Percentiles rank a stretch among this genome's conserved stretches.
These are phyloP conservation scores for Megamerina dolium DNA, from an alignment of 2,888 invertebrate species.

Conservation along the genomic window DNA sequence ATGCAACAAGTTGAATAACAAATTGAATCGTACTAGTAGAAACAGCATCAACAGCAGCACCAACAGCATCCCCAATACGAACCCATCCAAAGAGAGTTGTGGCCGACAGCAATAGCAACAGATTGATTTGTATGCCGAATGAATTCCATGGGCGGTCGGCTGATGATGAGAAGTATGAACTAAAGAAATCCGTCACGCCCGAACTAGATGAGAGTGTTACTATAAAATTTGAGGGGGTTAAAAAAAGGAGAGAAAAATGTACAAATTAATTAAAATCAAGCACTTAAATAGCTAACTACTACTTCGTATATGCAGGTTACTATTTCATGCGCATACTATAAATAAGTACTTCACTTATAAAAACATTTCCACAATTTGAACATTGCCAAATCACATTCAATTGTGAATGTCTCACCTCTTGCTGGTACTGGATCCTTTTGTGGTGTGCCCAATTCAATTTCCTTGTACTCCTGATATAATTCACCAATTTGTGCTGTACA, in stretches of 20 bases:
- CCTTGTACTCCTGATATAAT: slow-evolving; percentile 63
- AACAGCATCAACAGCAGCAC: neutral
- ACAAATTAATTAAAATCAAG: neutral
- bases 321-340: no score
- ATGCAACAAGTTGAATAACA: neutral
- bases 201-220: slow-evolving; percentile 45
- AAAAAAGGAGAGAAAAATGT: slow-evolving; percentile 4
- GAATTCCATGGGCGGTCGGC: slow-evolving; percentile 16
- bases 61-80: slow-evolving; percentile 9
- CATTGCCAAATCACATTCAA: no score
- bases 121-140: slow-evolving; percentile 12
- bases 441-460: slow-evolving; percentile 63
- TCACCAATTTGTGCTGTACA: slow-evolving; percentile 66
- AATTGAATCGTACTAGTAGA: no score
- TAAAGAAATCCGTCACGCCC: slow-evolving; percentile 40
- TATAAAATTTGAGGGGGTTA: slow-evolving; percentile 22
- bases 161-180: slow-evolving; percentile 38
- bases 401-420: slow-evolving; percentile 59
- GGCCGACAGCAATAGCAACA: slow-evolving; percentile 16
- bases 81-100: no score
- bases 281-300: neutral
- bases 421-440: slow-evolving; percentile 73
- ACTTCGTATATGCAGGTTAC: no score
- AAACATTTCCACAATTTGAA: neutral
- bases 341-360: neutral